These are phyloP conservation scores for Gryllus longicercus DNA, from an alignment of 2,888 invertebrate genomes.

Conservation along the genomic window DNA sequence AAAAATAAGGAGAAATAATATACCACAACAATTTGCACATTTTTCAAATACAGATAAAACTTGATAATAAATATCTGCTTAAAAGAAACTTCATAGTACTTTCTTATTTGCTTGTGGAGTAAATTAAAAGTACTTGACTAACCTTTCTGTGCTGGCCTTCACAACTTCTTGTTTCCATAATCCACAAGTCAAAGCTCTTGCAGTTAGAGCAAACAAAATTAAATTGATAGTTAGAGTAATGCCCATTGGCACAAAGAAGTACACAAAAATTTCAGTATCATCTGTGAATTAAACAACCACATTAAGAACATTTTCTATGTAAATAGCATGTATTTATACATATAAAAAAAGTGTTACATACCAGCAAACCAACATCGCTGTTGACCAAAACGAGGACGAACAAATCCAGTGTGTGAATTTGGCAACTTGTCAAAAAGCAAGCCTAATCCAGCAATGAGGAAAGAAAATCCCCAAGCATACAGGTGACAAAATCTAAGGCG, in stretches of 20 bases:
- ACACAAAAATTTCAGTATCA: slow-evolving; percentile 75
- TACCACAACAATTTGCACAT: neutral
- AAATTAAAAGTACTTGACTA: slow-evolving; percentile 36
- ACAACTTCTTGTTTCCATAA: slow-evolving; percentile 85
- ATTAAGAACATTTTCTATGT: neutral
- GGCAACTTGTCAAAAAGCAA: slow-evolving; percentile 69
- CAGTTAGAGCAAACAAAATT: slow-evolving; percentile 74
- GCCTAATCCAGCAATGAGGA: slow-evolving; percentile 70
- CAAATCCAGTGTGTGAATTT: slow-evolving; percentile 52
- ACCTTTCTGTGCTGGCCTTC: slow-evolving; percentile 76
- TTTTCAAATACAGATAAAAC: neutral
- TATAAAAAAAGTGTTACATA: slow-evolving; percentile 45
- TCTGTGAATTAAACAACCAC: slow-evolving; percentile 46
- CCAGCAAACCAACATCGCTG: slow-evolving; percentile 82
- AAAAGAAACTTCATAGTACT: no score
- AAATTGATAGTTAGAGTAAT: slow-evolving; percentile 73
- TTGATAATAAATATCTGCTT: no score
- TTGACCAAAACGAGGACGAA: slow-evolving; percentile 75
- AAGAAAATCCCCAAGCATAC: slow-evolving; percentile 83
- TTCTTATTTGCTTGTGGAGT: neutral
- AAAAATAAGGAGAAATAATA: no score
- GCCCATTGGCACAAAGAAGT: slow-evolving; percentile 82
- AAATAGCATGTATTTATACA: neutral
- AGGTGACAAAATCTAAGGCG: slow-evolving; percentile 74
- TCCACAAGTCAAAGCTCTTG: slow-evolving; percentile 80